A percentile compares a stretch with the other conserved stretches of the same genome.
These are phyloP conservation scores for Petromus typicus DNA, from an alignment of 2,113 vertebrate genomes.

Conservation along the genomic window DNA sequence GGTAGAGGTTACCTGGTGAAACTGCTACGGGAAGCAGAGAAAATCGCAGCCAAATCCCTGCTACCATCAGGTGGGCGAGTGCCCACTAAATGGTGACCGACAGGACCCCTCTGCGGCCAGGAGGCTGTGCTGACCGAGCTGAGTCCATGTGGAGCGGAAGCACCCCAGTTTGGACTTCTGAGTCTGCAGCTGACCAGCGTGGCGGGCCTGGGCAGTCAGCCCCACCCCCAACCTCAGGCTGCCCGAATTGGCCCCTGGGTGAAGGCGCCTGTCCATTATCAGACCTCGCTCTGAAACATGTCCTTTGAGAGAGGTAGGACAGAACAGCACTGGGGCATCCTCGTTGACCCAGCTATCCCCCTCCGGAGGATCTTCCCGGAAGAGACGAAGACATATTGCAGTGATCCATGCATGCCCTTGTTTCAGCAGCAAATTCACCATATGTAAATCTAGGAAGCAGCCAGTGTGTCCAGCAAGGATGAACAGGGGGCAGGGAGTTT, in stretches of 20 bases:
- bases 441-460: neutral
- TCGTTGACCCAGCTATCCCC: neutral
- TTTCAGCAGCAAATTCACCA: neutral
- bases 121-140: neutral
- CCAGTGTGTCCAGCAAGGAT: neutral
- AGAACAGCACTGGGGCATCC: no score
- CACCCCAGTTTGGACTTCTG: neutral
- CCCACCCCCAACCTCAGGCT: neutral
- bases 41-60: accelerated
- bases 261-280: neutral
- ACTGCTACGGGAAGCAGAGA: neutral
- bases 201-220: neutral
- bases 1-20: neutral
- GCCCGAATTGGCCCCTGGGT: accelerated
- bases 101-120: neutral
- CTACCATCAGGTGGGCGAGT: accelerated
- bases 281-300: accelerated
- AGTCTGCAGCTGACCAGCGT: neutral
- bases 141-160: neutral
- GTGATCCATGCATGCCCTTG: neutral
- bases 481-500: no score
- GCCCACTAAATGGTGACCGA: accelerated
- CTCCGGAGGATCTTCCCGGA: neutral
- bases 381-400: neutral
- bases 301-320: neutral